phyloP scores from a whole-genome alignment of 2,113 vertebrate genomes.

The Oreotrochilus melanogaster region DNA sequence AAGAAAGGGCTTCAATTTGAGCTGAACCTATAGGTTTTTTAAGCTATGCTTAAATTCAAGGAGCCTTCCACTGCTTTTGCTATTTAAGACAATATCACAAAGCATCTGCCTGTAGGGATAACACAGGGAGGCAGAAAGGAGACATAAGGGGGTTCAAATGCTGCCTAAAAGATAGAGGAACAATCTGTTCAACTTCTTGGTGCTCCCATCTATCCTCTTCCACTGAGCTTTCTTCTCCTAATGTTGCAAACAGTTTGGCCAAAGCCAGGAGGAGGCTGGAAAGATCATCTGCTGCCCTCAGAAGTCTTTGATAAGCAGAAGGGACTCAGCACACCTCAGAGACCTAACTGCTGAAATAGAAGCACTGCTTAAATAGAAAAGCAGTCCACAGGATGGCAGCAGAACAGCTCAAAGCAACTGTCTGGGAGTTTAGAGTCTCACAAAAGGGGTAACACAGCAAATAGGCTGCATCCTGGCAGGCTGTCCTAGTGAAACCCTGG shows the following conservation, averaged over 20 bases:
- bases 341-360: background rate
- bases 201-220: background rate
- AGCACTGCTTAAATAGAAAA: background rate
- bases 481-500: background rate
- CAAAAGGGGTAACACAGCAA: background rate
- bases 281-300: background rate
- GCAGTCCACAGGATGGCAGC: slow-evolving; percentile 70
- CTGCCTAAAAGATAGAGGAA: background rate
- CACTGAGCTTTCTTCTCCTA: background rate
- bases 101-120: background rate
- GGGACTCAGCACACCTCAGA: background rate
- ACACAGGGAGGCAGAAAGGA: background rate
- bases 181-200: background rate
- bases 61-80: background rate
- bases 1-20: background rate
- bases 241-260: background rate
- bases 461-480: background rate
- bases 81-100: background rate
- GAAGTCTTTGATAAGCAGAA: background rate
- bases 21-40: background rate
- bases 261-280: background rate
- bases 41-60: background rate
- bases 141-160: background rate
- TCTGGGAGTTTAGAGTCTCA: background rate
- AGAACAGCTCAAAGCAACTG: slow-evolving; percentile 10